Conservation (phyloP, 1,140 invertebrate genomes). For the Schlechtendalia chinensis region DNA sequence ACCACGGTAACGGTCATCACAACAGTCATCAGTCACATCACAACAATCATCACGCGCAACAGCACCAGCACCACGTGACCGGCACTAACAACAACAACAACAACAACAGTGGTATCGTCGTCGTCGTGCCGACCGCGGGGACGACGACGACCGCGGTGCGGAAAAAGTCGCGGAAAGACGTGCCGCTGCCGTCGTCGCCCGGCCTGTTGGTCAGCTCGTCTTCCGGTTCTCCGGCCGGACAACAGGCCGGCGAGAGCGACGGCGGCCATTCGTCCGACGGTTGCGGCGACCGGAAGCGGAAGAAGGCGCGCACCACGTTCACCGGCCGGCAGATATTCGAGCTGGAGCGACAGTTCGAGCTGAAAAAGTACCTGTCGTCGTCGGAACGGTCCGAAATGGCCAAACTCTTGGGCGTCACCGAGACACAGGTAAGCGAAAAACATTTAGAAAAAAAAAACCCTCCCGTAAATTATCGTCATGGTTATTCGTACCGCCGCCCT, state of each 20-base stretch:
- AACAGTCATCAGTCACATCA: too few species aligned
- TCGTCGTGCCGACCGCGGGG: not conserved
- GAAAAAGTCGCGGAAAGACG: constrained; percentile 39
- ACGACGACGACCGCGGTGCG: not conserved
- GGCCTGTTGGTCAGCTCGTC: constrained; percentile 39
- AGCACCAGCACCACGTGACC: not conserved
- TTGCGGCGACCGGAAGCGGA: constrained; percentile 73
- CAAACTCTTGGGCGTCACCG: constrained; percentile 87
- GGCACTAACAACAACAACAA: not conserved
- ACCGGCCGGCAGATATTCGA: constrained; percentile 94
- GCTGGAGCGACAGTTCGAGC: constrained; percentile 91
- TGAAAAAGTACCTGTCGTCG: constrained; percentile 95
- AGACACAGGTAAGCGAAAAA: constrained; percentile 77
- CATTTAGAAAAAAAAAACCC: too few species aligned
- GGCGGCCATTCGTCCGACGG: constrained; percentile 57
- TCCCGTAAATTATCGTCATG: too few species aligned
- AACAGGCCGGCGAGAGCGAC: constrained; percentile 49
- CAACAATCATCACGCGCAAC: not conserved
- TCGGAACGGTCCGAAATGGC: constrained; percentile 92
- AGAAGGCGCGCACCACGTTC: constrained; percentile 93
- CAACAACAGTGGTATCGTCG: too few species aligned
- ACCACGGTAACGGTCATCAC: not conserved
- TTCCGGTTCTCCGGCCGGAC: constrained; percentile 44
- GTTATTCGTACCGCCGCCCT: too few species aligned
- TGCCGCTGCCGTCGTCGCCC: constrained; percentile 31